Evolutionary conservation across 2,113 vertebrate species (phyloP), one percentile per base, ranked within the genome.

Genomic region (Xyrauchen texanus): DNA sequence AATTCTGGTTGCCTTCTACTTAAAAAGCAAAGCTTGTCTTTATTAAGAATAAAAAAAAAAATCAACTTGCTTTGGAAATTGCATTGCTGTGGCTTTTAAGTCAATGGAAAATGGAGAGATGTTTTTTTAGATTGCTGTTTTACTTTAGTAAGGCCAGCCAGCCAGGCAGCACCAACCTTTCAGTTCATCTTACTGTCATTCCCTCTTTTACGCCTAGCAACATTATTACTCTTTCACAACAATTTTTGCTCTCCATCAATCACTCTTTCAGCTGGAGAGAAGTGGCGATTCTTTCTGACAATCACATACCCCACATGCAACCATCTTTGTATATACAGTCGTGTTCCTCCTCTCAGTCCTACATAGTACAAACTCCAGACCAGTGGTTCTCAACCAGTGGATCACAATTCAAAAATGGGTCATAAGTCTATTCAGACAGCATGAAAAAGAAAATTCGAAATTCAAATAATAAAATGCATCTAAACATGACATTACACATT

Each of bases 211-310:
- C 53, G 34, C 45, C 58, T 58, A 47, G 60, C 73, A 46, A 42
- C 70, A 81, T 81, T 81, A 83, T 81, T 78, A 85, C 68, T 69
- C 69, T 72, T 81, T 85, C 84, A 70, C 70, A 81, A 60, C 69
- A 77, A 44, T 74, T 80, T 82, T 80, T 60, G 74, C 63, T 58
- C 62, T 68, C 81, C 52, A 78, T 85, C 80, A 69, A 74, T 85
- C 84, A 81, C 76, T 44, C 8, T 45, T 53, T 71, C 68, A 60
- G 66, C 68, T 47, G 68, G 67, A 46, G 74, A 63, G 67, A 76
- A 76, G 58, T 52, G 4, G 60, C 47, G 51, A 79, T 71, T 79
- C 63, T 16, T 73, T 79, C 51, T 70, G 52, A 78, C 69, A 76
- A 53, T 62, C 70, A 64, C 57, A 73, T 42, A 11, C 4, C 45